Percentiles rank a stretch among this genome's conserved stretches.
Evolutionary conservation across 1,140 invertebrate genomes (phyloP).

Genomic region (Forficula auricularia): DNA sequence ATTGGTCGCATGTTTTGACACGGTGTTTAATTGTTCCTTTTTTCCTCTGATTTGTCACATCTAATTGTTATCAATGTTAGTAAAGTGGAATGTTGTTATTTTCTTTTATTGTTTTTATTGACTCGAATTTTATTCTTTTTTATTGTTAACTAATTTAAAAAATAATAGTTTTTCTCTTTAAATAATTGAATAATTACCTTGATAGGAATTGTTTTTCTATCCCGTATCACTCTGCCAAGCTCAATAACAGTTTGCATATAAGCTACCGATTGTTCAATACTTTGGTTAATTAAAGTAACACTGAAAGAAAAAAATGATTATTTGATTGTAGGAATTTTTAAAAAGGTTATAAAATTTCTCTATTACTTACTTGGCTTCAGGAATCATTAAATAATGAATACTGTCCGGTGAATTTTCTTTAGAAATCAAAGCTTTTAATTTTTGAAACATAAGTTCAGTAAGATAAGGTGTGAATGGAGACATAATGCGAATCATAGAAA

Average conservation of each 20-base stretch:
- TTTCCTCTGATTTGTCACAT: too few species aligned
- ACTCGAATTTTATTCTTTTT: not conserved
- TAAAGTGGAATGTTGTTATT: too few species aligned
- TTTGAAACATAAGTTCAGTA: conserved; percentile 90
- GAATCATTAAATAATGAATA: conserved; percentile 80
- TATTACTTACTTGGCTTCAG: conserved; percentile 39
- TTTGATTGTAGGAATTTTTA: conserved; percentile 5
- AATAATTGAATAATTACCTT: conserved; percentile 35
- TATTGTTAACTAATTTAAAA: not conserved
- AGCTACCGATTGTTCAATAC: conserved; percentile 77
- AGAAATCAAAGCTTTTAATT: conserved; percentile 37
- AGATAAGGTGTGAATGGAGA: conserved; percentile 96
- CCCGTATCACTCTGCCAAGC: conserved; percentile 76
- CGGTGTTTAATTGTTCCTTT: too few species aligned
- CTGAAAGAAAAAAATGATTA: conserved; percentile 23
- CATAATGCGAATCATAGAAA: conserved; percentile 80
- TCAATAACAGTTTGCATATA: conserved; percentile 93
- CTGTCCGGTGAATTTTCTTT: conserved; percentile 40
- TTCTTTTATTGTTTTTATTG: too few species aligned
- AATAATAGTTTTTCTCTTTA: conserved; percentile 2
- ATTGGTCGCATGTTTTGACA: too few species aligned
- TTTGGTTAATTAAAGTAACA: conserved; percentile 54
- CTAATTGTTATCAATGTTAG: too few species aligned
- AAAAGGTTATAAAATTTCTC: not conserved
- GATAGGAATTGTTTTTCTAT: conserved; percentile 81